These are phyloP conservation scores for Operophtera brumata DNA, from an alignment of 2,888 invertebrate genomes.

Conservation along the genomic window DNA sequence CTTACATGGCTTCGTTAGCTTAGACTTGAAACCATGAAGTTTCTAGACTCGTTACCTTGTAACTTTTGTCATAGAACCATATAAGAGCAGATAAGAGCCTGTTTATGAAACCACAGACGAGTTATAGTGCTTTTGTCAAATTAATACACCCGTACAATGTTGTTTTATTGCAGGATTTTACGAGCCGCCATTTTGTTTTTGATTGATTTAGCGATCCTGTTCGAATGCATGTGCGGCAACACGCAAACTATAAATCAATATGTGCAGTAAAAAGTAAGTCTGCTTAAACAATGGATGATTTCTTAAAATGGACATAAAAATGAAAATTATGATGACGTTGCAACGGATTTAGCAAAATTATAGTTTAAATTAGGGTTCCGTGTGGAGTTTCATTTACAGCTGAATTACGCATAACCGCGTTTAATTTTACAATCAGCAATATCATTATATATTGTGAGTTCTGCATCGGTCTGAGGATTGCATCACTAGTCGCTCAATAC, in stretches of 20 bases:
- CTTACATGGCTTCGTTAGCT: too few species aligned
- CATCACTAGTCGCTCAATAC: too few species aligned
- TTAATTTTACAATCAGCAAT: slow-evolving; percentile 1
- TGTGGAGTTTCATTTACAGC: neutral
- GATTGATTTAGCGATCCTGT: slow-evolving; percentile 38
- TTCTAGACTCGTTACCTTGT: too few species aligned
- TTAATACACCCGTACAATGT: slow-evolving; percentile 60
- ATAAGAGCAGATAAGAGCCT: too few species aligned
- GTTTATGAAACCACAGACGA: slow-evolving; percentile 13
- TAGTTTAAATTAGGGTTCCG: neutral
- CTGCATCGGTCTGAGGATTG: neutral
- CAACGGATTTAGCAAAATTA: slow-evolving; percentile 8
- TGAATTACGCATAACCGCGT: neutral
- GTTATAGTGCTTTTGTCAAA: slow-evolving; percentile 54
- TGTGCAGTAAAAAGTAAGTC: slow-evolving; percentile 20
- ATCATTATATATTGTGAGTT: slow-evolving; percentile 1
- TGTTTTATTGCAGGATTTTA: slow-evolving; percentile 56
- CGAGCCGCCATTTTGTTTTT: slow-evolving; percentile 42
- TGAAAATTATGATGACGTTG: slow-evolving; percentile 20
- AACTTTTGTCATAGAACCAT: too few species aligned
- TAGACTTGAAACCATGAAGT: too few species aligned
- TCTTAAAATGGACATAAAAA: slow-evolving; percentile 27
- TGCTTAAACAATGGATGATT: slow-evolving; percentile 27
- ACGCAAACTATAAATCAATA: slow-evolving; percentile 29
- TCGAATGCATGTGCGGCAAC: slow-evolving; percentile 25